A percentile compares a stretch with the other conserved stretches of the same genome.
Evolutionary conservation across 2,113 vertebrate species (phyloP).

Genomic region (Ictidomys tridecemlineatus): DNA sequence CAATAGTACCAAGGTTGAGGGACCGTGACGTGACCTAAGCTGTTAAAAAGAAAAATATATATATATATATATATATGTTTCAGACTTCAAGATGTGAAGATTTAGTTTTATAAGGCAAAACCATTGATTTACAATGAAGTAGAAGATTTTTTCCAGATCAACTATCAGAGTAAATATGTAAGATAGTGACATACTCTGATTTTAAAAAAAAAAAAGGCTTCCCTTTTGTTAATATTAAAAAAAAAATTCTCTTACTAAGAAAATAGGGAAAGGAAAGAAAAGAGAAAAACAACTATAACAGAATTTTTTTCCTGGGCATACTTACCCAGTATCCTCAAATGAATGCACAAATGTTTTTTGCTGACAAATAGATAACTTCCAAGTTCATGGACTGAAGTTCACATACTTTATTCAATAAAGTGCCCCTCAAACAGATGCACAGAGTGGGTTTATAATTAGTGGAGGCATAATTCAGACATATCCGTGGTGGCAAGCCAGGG

Average conservation of each 20-base stretch:
- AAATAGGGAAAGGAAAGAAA: neutral
- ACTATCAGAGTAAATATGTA: neutral
- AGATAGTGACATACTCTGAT: neutral
- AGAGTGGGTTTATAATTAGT: neutral
- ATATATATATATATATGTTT: neutral
- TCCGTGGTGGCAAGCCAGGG: neutral
- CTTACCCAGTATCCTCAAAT: neutral
- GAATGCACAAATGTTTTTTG: neutral
- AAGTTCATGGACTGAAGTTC: neutral
- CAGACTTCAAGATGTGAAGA: neutral
- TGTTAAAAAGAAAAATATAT: neutral
- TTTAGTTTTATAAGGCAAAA: neutral
- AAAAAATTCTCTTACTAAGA: neutral
- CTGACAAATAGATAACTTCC: neutral
- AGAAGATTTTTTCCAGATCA: neutral
- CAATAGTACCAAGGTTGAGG: neutral
- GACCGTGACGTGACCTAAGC: neutral
- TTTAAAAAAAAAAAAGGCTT: neutral
- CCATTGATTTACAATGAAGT: neutral
- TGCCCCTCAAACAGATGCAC: neutral
- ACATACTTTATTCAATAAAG: neutral
- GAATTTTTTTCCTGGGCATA: neutral
- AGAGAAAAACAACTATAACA: neutral
- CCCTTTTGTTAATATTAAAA: neutral
- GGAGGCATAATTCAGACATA: neutral